Conservation (phyloP, 2,113 vertebrate genomes). For the Lasiurus borealis region DNA sequence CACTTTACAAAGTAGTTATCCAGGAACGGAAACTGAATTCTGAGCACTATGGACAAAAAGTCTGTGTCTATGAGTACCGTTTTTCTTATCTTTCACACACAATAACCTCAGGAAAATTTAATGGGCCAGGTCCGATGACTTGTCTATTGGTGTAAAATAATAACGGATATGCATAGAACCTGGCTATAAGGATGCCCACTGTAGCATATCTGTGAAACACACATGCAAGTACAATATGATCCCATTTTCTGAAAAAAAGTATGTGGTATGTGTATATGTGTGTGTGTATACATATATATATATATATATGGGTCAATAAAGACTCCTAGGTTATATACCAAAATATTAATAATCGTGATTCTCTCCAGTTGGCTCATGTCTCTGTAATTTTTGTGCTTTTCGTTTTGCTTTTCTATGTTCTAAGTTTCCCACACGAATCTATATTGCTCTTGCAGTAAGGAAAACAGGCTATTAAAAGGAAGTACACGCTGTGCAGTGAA, state of each 20-base stretch:
- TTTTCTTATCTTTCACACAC: neutral
- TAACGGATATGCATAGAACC: neutral
- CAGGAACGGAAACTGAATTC: neutral
- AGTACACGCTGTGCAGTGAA: conserved; percentile 53
- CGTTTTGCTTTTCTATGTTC: conserved; percentile 42
- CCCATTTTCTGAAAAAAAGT: conserved; percentile 38
- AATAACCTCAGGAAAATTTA: neutral
- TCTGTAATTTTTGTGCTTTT: conserved; percentile 1
- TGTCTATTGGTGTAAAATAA: neutral
- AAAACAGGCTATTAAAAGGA: conserved; percentile 50
- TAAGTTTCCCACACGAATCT: conserved; percentile 22
- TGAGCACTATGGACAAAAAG: neutral
- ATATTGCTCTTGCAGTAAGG: conserved; percentile 42
- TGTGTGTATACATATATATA: too few species aligned
- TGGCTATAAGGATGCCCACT: neutral
- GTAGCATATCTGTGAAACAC: neutral
- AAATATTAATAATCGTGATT: neutral
- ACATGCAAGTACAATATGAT: neutral
- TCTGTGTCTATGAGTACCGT: neutral
- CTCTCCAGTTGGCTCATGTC: neutral
- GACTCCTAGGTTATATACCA: neutral
- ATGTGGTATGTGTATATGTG: neutral
- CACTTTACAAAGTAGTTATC: conserved; percentile 1
- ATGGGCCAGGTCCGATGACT: neutral
- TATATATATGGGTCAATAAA: neutral